Evolutionary conservation across 2,113 vertebrate species (phyloP), one percentile per base, ranked within the genome.

Genomic region (Oophaga pumilio): DNA sequence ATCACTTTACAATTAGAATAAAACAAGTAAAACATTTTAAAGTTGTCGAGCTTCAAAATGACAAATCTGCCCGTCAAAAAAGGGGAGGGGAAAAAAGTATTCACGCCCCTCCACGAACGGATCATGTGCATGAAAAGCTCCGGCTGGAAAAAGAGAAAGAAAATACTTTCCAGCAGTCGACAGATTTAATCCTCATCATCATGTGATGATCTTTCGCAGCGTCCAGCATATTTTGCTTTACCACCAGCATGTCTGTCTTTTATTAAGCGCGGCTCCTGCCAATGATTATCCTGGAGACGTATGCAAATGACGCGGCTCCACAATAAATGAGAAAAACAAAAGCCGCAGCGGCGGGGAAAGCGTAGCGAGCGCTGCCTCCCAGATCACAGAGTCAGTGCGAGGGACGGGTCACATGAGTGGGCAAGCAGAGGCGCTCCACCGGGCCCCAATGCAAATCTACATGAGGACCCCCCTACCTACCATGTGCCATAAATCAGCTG

Each of bases 181-280:
- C 53, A 43, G 28, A 59, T 82, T 24, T 73, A 81, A 81, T 87
- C 49, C 77, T 57, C 43, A 24, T 49, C 71, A 82, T 69, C 85
- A 87, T 81, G 77, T 71, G 77, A 87, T 56, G 85, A 69, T 57
- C 28, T 53, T 59, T 68, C 53, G 85, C 62, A 79, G 77, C 64
- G 66, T 22, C 74, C 60, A 78, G 59, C 57, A 60, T 15, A 50
- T 60, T 81, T 57, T 56, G 50, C 56, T 56, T 85, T 85, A 57
- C 83, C 83, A 59, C 53, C 69, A 74, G 56, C 66, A 33, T n/a
- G 85, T 78, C 85, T 85, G 84, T 76, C 71, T 85, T 85, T 13
- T 33, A 78, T 86, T 86, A 86, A 22, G 60, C 9, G 33, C 14
- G 8, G 74, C 12, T 6, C 1, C 60, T 68, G 80, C 80, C 60